Conservation (phyloP, 2,888 invertebrate genomes). For the Bibio marci region DNA sequence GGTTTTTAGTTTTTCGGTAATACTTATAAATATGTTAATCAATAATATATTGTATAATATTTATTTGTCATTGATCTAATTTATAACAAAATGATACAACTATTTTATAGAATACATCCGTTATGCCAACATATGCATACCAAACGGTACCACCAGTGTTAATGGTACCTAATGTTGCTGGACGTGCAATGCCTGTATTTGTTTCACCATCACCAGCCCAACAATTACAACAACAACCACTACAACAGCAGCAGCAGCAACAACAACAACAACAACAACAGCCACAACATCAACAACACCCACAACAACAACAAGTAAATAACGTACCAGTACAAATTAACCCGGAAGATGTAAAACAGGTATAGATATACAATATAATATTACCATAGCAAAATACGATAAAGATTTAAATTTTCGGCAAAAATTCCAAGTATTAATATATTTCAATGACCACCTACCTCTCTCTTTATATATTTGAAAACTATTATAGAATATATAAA, state of each 20-base stretch:
- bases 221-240: constrained; percentile 17
- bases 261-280: constrained; percentile 9
- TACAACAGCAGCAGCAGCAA: constrained; percentile 10
- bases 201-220: constrained; percentile 12
- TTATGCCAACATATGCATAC: constrained; percentile 31
- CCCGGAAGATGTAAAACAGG: constrained; percentile 47
- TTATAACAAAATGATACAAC: too few relatives aligned
- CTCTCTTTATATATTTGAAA: too few relatives aligned
- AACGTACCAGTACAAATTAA: constrained; percentile 22
- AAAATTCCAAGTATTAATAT: too few relatives aligned
- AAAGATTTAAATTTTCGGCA: not conserved
- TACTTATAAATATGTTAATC: not conserved
- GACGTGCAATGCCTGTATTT: constrained; percentile 21
- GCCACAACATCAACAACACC: constrained; percentile 15
- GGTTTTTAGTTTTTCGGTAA: constrained; percentile 53
- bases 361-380: constrained; percentile 22
- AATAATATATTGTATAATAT: not conserved
- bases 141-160: constrained; percentile 40
- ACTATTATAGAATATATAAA: too few relatives aligned
- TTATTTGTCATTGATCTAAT: not conserved
- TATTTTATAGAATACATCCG: constrained; percentile 23
- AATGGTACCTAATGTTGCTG: constrained; percentile 42
- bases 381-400: not conserved
- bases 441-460: too few relatives aligned
- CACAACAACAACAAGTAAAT: too few relatives aligned